Conservation (phyloP, 1,140 invertebrate species). For the Venustaconcha ellipsiformis region DNA sequence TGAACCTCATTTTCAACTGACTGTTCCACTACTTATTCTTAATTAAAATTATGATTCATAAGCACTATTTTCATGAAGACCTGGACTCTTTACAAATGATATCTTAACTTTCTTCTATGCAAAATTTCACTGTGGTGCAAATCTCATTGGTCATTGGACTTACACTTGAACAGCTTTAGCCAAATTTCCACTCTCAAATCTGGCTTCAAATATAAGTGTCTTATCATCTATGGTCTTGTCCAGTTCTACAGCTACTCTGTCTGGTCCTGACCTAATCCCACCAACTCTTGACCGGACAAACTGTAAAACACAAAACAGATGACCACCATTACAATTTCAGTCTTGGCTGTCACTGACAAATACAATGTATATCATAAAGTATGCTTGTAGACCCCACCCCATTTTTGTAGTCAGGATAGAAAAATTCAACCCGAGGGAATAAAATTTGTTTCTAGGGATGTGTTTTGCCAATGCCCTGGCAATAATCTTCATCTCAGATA, state of each 20-base stretch:
- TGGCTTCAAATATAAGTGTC: constrained; percentile 70
- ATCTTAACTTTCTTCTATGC: constrained; percentile 1
- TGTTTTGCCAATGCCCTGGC: background rate
- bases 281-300: constrained; percentile 87
- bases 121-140: background rate
- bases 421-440: background rate
- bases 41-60: too few relatives aligned
- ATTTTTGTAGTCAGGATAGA: background rate
- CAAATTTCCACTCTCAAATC: constrained; percentile 69
- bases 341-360: background rate
- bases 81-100: too few relatives aligned
- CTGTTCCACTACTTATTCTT: too few relatives aligned
- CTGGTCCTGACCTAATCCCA: constrained; percentile 70
- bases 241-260: constrained; percentile 50
- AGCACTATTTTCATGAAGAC: too few relatives aligned
- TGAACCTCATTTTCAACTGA: too few relatives aligned
- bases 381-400: background rate
- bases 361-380: background rate
- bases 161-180: constrained; percentile 68
- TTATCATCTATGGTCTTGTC: constrained; percentile 64
- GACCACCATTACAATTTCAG: too few relatives aligned
- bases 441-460: background rate
- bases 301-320: constrained; percentile 71
- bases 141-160: constrained; percentile 20
- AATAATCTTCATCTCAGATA: background rate